Base-by-base conservation (phyloP, 2,888 invertebrate genomes). In the Drosophila flavopinicola region DNA sequence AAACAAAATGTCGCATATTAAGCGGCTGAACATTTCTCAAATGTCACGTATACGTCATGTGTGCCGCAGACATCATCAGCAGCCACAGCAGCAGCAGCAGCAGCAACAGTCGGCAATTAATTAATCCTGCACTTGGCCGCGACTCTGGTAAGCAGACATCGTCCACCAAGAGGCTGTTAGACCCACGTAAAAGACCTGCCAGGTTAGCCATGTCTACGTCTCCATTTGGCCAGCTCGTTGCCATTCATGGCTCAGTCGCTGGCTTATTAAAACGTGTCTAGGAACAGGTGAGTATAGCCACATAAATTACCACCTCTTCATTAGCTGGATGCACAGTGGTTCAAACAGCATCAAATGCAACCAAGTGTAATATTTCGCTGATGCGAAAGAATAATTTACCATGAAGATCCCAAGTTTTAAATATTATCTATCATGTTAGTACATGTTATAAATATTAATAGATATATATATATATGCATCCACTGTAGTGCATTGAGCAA, bases 231-330 rank as follows among this genome's bases (percentile, higher is more conserved):
- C 20, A 52, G 41, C 57, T 51, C 61, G 45, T 72, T 67, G 42
- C 69, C 77, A 83, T 83, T 79, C 79, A 75, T 75, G 66, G 71
- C 69, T 65, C 58, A 58, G 66, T 63, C 56, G 49, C 56, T 66
- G 68, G 77, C 73, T 77, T 83, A 84, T 85, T 84, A 85, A 86
- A 87, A 80, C 75, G 75, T 85, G 85, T 74, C 78, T 75, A 58
- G 63, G 72, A 65, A 68, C 85, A 82, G 83, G 82, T 80, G 78
- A 74, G 79, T 80, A 78, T 76, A 74, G 74, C 68, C 75, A 82
- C 84, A 87, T 87, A 86, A 86, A 86, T 86, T 87, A 85, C 86
- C 86, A 84, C 85, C 86, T 86, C 86, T 87, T 85, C 85, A 87
- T 85, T 85, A 85, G 75, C 61, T 51, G 57, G 48, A 63, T 61